phyloP scores from a whole-genome alignment of 37 sponge, comb jelly and placozoan genomes.

The Oscarella lobularis region DNA sequence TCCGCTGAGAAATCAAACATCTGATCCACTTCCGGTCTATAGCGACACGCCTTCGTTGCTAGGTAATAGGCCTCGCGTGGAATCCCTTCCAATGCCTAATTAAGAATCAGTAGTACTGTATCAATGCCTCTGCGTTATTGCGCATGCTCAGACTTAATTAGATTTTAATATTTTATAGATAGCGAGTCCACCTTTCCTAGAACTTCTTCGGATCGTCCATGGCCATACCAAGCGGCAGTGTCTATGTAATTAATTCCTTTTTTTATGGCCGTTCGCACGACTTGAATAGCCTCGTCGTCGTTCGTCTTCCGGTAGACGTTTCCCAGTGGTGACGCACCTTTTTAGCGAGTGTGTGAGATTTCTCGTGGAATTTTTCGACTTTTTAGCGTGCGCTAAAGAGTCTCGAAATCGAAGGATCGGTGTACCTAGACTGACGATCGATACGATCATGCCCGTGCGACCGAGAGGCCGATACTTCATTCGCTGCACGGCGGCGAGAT shows the following conservation, averaged over 20 bases:
- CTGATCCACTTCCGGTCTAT: conserved; percentile 25
- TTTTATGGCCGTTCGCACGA: conserved; percentile 27
- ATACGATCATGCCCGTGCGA: conserved; percentile 46
- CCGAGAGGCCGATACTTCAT: conserved; percentile 63
- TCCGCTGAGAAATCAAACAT: conserved; percentile 83
- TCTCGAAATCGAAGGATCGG: too few species aligned
- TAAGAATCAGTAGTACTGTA: too few species aligned
- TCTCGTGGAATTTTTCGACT: too few species aligned
- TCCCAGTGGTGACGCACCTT: conserved; percentile 67
- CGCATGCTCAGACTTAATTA: background rate
- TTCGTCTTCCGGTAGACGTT: conserved; percentile 45
- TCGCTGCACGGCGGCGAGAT: background rate
- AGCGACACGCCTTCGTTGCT: conserved; percentile 72
- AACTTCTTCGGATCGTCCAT: conserved; percentile 66
- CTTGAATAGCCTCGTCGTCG: conserved; percentile 17
- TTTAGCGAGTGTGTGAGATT: too few species aligned
- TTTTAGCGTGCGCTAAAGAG: too few species aligned
- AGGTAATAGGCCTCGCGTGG: conserved; percentile 52
- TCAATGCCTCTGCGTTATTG: too few species aligned
- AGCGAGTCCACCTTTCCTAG: conserved; percentile 56
- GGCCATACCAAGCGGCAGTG: conserved; percentile 88
- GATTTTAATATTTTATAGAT: background rate
- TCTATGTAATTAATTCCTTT: conserved; percentile 82
- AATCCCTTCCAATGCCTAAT: conserved; percentile 30
- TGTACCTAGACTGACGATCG: conserved; percentile 54